Percentiles rank a stretch among this genome's conserved stretches.
Evolutionary conservation across 2,113 vertebrate genomes (phyloP).

Genomic region (Carlito syrichta): DNA sequence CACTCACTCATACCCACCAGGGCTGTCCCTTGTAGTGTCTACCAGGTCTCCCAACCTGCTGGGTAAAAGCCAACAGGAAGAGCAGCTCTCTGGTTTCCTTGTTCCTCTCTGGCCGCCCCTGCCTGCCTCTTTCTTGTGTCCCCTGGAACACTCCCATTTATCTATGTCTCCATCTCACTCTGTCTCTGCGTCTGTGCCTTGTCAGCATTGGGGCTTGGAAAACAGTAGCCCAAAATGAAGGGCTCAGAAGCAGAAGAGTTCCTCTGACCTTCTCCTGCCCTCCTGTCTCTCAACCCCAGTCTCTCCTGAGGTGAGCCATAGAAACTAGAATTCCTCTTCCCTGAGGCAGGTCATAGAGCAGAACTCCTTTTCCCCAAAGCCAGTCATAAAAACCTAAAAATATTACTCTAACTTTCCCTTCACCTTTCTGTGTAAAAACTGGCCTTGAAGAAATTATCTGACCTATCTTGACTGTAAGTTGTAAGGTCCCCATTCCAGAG

Average conservation of each 20-base stretch:
- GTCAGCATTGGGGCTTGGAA: neutral
- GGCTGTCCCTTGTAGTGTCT: neutral
- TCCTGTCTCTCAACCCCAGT: neutral
- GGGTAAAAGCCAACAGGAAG: neutral
- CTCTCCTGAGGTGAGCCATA: neutral
- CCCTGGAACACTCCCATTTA: neutral
- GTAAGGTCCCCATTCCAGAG: neutral
- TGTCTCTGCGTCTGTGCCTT: neutral
- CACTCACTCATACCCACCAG: neutral
- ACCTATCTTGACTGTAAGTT: neutral
- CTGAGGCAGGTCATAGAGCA: neutral
- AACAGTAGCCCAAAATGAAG: neutral
- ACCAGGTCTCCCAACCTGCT: too few species aligned
- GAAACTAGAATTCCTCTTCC: neutral
- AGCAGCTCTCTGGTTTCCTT: too few species aligned
- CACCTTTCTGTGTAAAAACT: neutral
- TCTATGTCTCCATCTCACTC: neutral
- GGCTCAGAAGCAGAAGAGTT: neutral
- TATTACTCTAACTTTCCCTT: neutral
- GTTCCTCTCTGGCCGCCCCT: neutral
- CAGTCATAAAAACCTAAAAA: neutral
- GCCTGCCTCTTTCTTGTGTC: neutral
- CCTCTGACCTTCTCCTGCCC: neutral
- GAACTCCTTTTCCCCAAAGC: neutral
- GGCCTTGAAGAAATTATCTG: neutral